These are phyloP conservation scores for human DNA, from an alignment of 2,113 vertebrate species.

Conservation along the genomic window GRCh38 chr15:93291501-93292000, in stretches of 20 bases:
- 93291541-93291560: background rate
- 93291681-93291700: background rate
- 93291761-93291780: background rate
- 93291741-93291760: background rate
- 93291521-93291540: fast-evolving
- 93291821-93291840: background rate
- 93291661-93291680: background rate
- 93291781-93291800: background rate
- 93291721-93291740: background rate
- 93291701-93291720: background rate
- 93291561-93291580: background rate
- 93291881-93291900: background rate
- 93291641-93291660: background rate
- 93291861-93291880: background rate
- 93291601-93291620: background rate
- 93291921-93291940: background rate
- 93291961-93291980: background rate
- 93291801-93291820: background rate
- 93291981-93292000: background rate
- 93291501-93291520: background rate
- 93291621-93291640: background rate
- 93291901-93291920: background rate
- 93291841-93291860: background rate
- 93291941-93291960: background rate
- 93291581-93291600: background rate